Conservation (phyloP, 2,797 vertebrate species). For the Lerista edwardsae region DNA sequence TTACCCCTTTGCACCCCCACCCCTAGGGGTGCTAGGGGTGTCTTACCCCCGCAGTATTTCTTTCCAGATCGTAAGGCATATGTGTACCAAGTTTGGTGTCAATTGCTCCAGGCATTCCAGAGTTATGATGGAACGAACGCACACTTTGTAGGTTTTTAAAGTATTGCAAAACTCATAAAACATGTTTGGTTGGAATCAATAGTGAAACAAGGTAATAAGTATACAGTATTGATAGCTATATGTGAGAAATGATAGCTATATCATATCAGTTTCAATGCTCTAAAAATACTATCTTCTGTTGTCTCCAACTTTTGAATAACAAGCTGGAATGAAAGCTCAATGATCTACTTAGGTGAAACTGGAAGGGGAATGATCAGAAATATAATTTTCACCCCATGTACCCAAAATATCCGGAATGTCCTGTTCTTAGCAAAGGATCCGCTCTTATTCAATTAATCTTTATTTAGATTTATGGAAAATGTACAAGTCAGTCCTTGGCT, state of each 20-base stretch:
- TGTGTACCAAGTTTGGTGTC: too few species aligned
- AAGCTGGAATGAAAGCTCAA: not conserved
- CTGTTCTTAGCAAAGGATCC: conserved; percentile 18
- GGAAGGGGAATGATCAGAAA: conserved; percentile 17
- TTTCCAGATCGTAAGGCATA: too few species aligned
- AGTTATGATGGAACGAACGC: too few species aligned
- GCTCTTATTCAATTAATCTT: fast-evolving
- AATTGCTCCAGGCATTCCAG: too few species aligned
- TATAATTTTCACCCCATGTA: not conserved
- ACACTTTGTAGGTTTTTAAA: not conserved
- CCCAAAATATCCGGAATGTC: not conserved
- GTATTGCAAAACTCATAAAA: not conserved
- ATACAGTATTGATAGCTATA: too few species aligned
- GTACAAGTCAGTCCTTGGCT: not conserved
- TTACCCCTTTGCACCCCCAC: too few species aligned
- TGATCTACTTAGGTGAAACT: not conserved
- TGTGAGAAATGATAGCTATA: too few species aligned
- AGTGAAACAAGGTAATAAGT: not conserved
- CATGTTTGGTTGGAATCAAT: not conserved
- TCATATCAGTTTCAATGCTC: not conserved
- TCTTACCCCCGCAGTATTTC: too few species aligned
- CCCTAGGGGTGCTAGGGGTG: too few species aligned
- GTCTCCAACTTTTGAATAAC: not conserved
- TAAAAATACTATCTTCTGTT: too few species aligned
- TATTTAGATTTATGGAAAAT: conserved; percentile 21